Base-by-base conservation (phyloP, 2,797 vertebrate species). In the Acanthis flammea region DNA sequence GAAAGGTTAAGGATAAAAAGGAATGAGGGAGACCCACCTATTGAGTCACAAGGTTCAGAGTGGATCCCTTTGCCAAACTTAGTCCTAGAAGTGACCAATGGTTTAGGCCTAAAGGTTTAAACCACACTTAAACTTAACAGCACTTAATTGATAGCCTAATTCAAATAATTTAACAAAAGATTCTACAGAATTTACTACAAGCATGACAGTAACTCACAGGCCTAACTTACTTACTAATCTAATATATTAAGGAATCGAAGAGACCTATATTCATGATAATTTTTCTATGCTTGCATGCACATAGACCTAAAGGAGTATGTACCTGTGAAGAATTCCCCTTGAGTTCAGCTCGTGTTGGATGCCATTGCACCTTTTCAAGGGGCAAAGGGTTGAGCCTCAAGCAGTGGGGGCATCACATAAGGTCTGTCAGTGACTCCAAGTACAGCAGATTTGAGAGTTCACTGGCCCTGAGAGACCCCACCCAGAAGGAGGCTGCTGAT, bases 331-430 rank as follows among this genome's bases (percentile, higher is more conserved):
- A 58, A 45, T 45, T 41, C 39, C 17, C 9, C 24, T 45, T 1
- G 14, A 33, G 28, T 47, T 80, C 39, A 30, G 12, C 24, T 51
- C 30, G 35, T 5, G 3, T 16, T 19, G 7, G 30, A 53, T 66
- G 45, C 21, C 7, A 25, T 39, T 51, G 30, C 33, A 33, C 18
- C 19, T 66, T 66, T n/a, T 41, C 39, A 66, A 47, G 3, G 5
- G 14, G 24, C 0, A 0, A 65, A 65, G 27, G 9, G 6, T 33
- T 60, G 53, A 45, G 24, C 9, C 33, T 66, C 11, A 17, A 21
- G 39, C 24, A 80, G 5, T 12, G 12, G 19, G 12, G 9, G 1
- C 21, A 21, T 63, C 37, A 45, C 14, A 11, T 28, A 44, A 35
- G 24, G 23, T 58, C 50, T 42, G 11, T 65, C n/a, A 19, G 37